These are phyloP conservation scores for Lymantria dispar DNA, from an alignment of 2,888 invertebrate species.

Conservation along the genomic window DNA sequence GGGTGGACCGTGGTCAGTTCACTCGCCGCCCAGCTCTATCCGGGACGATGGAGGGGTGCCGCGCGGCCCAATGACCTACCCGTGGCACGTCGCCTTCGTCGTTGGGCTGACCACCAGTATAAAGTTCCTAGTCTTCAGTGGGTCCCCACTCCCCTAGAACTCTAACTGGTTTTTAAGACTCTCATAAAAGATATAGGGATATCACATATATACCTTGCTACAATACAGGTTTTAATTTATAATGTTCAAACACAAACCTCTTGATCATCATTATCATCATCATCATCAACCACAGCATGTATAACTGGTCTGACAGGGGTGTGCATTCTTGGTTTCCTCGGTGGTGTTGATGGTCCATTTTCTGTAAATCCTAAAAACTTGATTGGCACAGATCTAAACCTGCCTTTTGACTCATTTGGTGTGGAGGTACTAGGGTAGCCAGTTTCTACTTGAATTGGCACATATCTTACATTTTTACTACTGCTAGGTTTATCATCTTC, in stretches of 20 bases:
- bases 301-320: constrained; percentile 55
- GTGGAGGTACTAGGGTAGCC: constrained; percentile 72
- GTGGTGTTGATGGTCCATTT: constrained; percentile 50
- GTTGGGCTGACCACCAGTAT: too few relatives aligned
- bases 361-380: constrained; percentile 50
- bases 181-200: too few relatives aligned
- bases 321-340: constrained; percentile 54
- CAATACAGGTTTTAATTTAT: too few relatives aligned
- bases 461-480: constrained; percentile 59
- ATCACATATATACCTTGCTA: too few relatives aligned
- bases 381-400: constrained; percentile 51
- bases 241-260: constrained; percentile 40
- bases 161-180: too few relatives aligned
- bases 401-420: constrained; percentile 52
- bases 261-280: constrained; percentile 51
- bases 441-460: constrained; percentile 66
- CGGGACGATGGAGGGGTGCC: too few relatives aligned
- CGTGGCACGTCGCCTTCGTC: too few relatives aligned
- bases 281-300: constrained; percentile 60
- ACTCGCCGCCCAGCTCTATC: too few relatives aligned
- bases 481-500: constrained; percentile 36
- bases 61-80: too few relatives aligned
- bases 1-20: too few relatives aligned
- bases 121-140: too few relatives aligned
- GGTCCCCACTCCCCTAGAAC: too few relatives aligned